Evolutionary conservation across 2,797 vertebrate genomes (phyloP).

Genomic region (Leptoclinus maculatus): DNA sequence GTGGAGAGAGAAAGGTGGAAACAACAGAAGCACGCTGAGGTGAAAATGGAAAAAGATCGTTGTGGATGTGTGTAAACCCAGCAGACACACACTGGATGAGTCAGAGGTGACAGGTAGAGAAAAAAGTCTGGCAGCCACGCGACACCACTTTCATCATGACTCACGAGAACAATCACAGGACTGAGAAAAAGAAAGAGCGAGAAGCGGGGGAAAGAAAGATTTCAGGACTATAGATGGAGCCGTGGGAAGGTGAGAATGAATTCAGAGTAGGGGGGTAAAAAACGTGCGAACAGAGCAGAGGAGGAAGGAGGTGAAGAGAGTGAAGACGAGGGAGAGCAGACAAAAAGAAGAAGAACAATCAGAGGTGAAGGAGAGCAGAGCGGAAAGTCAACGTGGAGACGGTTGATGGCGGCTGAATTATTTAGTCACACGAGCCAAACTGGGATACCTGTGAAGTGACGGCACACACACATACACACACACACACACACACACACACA

Average conservation of each 20-base stretch:
- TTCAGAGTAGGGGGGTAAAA: too few species aligned
- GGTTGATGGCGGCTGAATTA: conserved; percentile 52
- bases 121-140: conserved; percentile 33
- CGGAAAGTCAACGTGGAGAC: conserved; percentile 31
- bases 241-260: neutral
- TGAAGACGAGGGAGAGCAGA: conserved; percentile 10
- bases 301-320: neutral
- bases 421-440: conserved; percentile 36
- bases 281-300: neutral
- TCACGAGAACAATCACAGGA: conserved; percentile 16
- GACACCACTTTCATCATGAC: conserved; percentile 32
- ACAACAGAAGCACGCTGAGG: conserved; percentile 48
- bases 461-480: neutral
- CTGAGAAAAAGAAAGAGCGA: neutral
- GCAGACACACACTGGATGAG: conserved; percentile 30
- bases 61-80: conserved; percentile 13
- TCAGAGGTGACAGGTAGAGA: conserved; percentile 43
- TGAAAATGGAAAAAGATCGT: conserved; percentile 63
- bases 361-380: conserved; percentile 26
- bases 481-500: neutral
- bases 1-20: neutral
- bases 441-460: conserved; percentile 34
- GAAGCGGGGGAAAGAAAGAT: neutral
- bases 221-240: conserved; percentile 5
- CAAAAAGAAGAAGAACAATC: neutral